phyloP scores from a whole-genome alignment of 2,113 vertebrate genomes.

The Mus spicilegus region DNA sequence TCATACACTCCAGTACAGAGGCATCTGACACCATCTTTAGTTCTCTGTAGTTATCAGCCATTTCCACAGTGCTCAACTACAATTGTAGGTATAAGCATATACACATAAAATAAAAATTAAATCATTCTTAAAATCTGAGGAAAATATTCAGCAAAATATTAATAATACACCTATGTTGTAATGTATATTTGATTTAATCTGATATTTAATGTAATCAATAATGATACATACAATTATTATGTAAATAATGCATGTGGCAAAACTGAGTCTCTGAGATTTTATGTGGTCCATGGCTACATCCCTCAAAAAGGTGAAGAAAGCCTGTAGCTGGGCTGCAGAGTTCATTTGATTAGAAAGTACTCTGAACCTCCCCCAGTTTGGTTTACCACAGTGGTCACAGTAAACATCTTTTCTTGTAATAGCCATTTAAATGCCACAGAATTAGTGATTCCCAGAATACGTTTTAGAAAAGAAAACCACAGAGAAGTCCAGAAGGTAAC shows the following conservation, averaged over 20 bases:
- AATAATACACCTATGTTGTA: not conserved
- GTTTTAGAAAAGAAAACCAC: constrained; percentile 30
- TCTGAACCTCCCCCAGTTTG: not conserved
- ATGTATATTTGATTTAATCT: not conserved
- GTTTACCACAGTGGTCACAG: not conserved
- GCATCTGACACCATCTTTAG: not conserved
- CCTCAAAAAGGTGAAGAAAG: not conserved
- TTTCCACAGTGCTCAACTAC: not conserved
- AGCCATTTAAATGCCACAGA: constrained; percentile 45
- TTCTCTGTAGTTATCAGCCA: not conserved
- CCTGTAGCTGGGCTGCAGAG: not conserved
- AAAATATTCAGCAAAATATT: constrained; percentile 15
- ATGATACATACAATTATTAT: not conserved
- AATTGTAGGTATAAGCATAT: not conserved
- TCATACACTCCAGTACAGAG: not conserved
- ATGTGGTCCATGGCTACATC: no score
- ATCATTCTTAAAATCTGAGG: not conserved
- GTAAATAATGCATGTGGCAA: not conserved
- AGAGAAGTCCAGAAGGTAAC: not conserved
- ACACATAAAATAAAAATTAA: not conserved
- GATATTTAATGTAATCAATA: not conserved
- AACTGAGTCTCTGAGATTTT: not conserved
- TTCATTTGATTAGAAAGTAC: not conserved
- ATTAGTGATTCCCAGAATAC: constrained; percentile 48
- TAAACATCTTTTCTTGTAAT: constrained; percentile 46